Evolutionary conservation across 2,113 vertebrate genomes (phyloP), one percentile per base, ranked within the genome.

Genomic region (Tichodroma muraria): DNA sequence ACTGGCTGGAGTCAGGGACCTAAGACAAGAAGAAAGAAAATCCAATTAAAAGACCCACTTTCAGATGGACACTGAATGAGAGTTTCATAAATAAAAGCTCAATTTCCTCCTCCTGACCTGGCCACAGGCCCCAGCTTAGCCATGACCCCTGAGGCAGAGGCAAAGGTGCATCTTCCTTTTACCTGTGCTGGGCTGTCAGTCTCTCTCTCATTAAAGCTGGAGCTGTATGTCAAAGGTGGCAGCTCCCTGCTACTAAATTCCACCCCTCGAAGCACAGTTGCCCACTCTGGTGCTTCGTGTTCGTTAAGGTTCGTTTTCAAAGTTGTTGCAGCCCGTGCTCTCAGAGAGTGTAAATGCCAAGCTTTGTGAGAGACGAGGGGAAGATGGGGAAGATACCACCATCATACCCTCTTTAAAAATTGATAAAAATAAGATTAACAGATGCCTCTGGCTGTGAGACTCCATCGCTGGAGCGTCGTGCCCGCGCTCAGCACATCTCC

Each of bases 351-450:
- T 78, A 82, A 85, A 84, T 50, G 79, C 83, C 69, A 90, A 80
- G 47, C 59, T 84, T 59, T 42, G 42, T 15, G 3, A 47, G 78
- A 25, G 73, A 40, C 0, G 23, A 50, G 66, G 27, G 42, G 72
- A 47, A 66, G 61, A 72, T 83, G 11, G 52, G 79, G 70, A 72
- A 81, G 42, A 37, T 25, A 13, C 63, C 91, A n/a, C 64, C 70
- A n/a, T 1, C 33, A 3, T 9, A 6, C 47, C 45, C 49, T 86
- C 88, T 96, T 95, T 95, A 96, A 96, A 90, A 93, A 84, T 71
- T 81, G 88, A 85, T 81, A 85, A 85, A 94, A 93, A 85, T 85
- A 89, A 93, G 89, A 96, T 83, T 56, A 96, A 75, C 75, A 91
- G 89, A 80, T 72, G 93, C 94, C 93, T 94, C 72, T 91, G 84